Percentiles rank a stretch among this genome's conserved stretches.
phyloP scores from a whole-genome alignment of 2,888 invertebrate genomes.

The Himalopsyche kuldschensis region DNA sequence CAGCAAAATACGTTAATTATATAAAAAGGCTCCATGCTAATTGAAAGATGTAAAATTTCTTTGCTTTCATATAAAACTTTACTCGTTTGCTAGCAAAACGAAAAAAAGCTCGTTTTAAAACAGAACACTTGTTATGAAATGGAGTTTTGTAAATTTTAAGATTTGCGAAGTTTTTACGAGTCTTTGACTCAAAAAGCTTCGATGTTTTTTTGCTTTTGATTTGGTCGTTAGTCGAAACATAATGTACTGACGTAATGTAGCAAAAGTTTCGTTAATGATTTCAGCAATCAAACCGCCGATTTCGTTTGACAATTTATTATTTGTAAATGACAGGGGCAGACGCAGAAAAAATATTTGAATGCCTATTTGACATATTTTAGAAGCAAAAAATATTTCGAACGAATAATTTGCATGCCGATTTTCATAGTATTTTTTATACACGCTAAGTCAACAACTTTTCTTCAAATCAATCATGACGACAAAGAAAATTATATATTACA shows the following conservation, averaged over 20 bases:
- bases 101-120: neutral
- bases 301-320: neutral
- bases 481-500: too few species aligned
- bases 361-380: too few species aligned
- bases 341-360: neutral
- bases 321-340: neutral
- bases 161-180: neutral
- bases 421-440: too few species aligned
- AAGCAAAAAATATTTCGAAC: too few species aligned
- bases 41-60: neutral
- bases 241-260: neutral
- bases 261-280: neutral
- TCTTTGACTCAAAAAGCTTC: neutral
- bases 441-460: too few species aligned
- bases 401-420: too few species aligned
- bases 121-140: neutral
- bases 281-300: neutral
- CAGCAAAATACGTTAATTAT: neutral
- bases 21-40: neutral
- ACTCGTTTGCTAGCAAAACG: neutral
- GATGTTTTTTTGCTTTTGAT: neutral
- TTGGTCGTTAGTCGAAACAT: neutral
- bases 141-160: neutral
- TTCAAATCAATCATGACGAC: too few species aligned
- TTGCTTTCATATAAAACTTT: neutral